Percentiles rank a stretch among this genome's conserved stretches.
Evolutionary conservation across 2,888 invertebrate species (phyloP).

Genomic region (Nesidiocoris tenuis): DNA sequence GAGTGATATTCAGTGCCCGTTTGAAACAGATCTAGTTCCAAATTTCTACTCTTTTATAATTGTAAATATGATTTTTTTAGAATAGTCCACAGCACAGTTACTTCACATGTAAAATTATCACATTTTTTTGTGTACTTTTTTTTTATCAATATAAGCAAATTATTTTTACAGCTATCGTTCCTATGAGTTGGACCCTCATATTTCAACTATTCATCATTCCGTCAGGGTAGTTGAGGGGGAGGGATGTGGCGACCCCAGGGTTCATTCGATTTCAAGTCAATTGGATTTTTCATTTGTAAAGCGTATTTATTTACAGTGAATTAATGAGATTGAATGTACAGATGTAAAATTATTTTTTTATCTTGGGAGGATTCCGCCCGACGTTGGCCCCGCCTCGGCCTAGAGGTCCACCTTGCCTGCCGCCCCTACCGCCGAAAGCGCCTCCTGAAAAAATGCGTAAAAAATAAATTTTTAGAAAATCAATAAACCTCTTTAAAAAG

Average conservation of each 20-base stretch:
- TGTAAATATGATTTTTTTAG: conserved; percentile 26
- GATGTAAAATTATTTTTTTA: conserved; percentile 17
- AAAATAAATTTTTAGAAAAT: no score
- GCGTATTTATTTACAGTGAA: conserved; percentile 6
- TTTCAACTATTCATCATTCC: no score
- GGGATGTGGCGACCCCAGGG: no score
- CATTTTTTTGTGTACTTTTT: conserved; percentile 9
- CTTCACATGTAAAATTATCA: conserved; percentile 23
- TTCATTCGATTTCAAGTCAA: no score
- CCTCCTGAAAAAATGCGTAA: conserved; percentile 51
- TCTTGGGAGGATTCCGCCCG: conserved; percentile 33
- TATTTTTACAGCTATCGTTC: conserved; percentile 25
- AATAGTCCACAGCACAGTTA: conserved; percentile 9
- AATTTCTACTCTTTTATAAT: neutral
- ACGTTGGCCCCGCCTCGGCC: conserved; percentile 56
- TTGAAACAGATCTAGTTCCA: neutral
- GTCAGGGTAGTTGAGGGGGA: no score
- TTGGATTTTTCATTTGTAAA: neutral
- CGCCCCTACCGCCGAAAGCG: conserved; percentile 62
- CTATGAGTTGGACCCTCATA: no score
- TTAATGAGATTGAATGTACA: neutral
- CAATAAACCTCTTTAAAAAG: neutral
- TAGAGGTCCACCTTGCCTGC: conserved; percentile 56
- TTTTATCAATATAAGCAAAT: conserved; percentile 28
- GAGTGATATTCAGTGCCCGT: neutral